phyloP scores from a whole-genome alignment of 2,888 invertebrate genomes.

The Tetragnatha montana region DNA sequence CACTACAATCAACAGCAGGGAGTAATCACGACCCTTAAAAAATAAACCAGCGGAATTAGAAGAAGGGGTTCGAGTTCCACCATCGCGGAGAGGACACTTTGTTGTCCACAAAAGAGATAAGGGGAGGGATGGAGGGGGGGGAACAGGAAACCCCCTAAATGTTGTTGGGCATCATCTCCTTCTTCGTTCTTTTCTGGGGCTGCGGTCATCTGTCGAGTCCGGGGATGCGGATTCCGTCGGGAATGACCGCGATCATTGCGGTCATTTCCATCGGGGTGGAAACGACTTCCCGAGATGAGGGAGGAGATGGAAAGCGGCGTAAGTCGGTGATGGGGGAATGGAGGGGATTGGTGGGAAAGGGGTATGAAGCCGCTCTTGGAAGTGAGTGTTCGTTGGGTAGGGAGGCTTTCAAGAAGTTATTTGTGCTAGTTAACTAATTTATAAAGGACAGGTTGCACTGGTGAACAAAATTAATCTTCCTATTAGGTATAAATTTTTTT shows the following conservation, averaged over 20 bases:
- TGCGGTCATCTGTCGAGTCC: slow-evolving; percentile 65
- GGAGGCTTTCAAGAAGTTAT: background rate
- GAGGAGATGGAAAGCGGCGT: slow-evolving; percentile 22
- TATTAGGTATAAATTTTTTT: too few relatives aligned
- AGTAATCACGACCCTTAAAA: slow-evolving; percentile 27
- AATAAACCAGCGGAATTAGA: slow-evolving; percentile 13
- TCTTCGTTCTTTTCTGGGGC: slow-evolving; percentile 42
- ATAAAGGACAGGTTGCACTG: background rate
- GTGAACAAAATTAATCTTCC: background rate
- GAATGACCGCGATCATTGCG: slow-evolving; percentile 65
- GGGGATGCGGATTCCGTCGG: slow-evolving; percentile 26
- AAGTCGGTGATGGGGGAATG: background rate
- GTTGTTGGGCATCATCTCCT: slow-evolving; percentile 21
- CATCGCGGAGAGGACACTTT: slow-evolving; percentile 25
- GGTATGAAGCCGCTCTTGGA: background rate
- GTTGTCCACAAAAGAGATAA: slow-evolving; percentile 25
- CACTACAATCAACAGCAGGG: slow-evolving; percentile 37
- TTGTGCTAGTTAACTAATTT: background rate
- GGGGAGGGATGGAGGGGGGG: slow-evolving; percentile 31
- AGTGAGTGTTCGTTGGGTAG: background rate
- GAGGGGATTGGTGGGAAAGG: background rate
- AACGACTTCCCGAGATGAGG: slow-evolving; percentile 32
- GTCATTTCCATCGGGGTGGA: slow-evolving; percentile 62
- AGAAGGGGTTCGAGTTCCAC: slow-evolving; percentile 6
- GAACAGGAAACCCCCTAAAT: slow-evolving; percentile 46